Conservation (phyloP, 2,113 vertebrate genomes). For the Gadus macrocephalus region DNA sequence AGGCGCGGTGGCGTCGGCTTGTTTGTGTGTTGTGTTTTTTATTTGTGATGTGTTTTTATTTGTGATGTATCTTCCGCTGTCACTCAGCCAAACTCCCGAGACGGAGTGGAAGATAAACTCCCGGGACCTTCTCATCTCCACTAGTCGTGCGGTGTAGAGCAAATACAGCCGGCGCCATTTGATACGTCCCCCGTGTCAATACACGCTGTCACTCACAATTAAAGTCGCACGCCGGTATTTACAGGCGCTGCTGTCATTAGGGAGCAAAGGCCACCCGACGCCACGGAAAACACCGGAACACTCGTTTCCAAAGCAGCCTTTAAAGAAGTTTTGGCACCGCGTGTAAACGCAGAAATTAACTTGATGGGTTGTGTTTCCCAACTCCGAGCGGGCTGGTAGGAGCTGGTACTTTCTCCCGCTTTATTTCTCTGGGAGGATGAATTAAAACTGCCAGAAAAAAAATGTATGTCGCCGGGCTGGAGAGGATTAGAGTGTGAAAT, state of each 20-base stretch:
- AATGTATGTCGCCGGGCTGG: too few species aligned
- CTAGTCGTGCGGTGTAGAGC: conserved; percentile 65
- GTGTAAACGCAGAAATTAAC: conserved; percentile 43
- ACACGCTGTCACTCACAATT: conserved; percentile 71
- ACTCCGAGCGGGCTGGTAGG: too few species aligned
- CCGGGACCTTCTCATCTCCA: conserved; percentile 60
- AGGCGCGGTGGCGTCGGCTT: conserved; percentile 39
- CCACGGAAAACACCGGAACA: background rate
- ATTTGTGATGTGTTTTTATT: conserved; percentile 4
- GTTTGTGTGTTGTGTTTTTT: background rate
- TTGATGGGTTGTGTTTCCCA: conserved; percentile 5
- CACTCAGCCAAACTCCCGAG: conserved; percentile 67
- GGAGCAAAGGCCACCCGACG: conserved; percentile 64
- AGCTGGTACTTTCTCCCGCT: too few species aligned
- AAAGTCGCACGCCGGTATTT: conserved; percentile 66
- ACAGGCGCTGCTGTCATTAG: conserved; percentile 64
- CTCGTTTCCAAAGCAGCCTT: conserved; percentile 16
- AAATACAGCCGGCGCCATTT: conserved; percentile 69
- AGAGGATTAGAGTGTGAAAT: too few species aligned
- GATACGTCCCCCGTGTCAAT: conserved; percentile 69
- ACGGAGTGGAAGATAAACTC: conserved; percentile 55
- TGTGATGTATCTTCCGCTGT: conserved; percentile 70
- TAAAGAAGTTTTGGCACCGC: conserved; percentile 42
- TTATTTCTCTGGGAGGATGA: too few species aligned
- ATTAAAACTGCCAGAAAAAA: too few species aligned